Base-by-base conservation (phyloP, 2,113 vertebrate species). In the Prionailurus viverrinus region DNA sequence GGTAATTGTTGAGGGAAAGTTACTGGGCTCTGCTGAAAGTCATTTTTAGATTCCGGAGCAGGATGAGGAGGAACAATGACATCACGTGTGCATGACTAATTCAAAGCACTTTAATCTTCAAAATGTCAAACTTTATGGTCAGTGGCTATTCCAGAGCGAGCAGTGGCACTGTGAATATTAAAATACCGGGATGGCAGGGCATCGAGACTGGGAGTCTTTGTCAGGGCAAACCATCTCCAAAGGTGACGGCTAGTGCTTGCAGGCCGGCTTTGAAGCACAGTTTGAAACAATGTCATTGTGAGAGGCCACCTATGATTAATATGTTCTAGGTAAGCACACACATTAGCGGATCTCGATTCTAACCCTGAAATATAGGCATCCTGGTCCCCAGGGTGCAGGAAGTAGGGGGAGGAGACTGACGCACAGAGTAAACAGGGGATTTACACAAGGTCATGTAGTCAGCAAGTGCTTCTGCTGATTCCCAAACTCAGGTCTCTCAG, bases 61-160 rank as follows among this genome's bases (percentile, higher is more conserved):
- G 94, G 79, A 93, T 69, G 71, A 74, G 83, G 79, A 95, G 91
- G 95, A 97, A 90, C 89, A 96, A 71, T 96, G 97, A 97, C 85
- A 97, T 97, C 94, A 97, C 88, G 92, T 96, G 94, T 82, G 76
- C 88, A 95, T 98, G 97, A 97, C 94, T 98, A 98, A 98, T 95
- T 91, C 94, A 93, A 96, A 98, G 79, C 76, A 89, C 81, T 97
- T 95, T 94, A 80, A 96, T 98, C 95, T 97, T 91, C 91, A 73
- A 96, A 97, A 98, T 97, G 97, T 97, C 98, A 97, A 51, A 94
- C 93, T 93, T 97, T 98, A 98, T 97, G 94, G 95, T 93, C 96
- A 95, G 81, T 95, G 94, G 69, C 80, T 92, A 14, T 63, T 95
- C 79, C 69, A 48, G 36, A 29, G 76, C 3, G 33, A 94, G 51